phyloP scores from a whole-genome alignment of 2,888 invertebrate species.

The Ligdia adustata region DNA sequence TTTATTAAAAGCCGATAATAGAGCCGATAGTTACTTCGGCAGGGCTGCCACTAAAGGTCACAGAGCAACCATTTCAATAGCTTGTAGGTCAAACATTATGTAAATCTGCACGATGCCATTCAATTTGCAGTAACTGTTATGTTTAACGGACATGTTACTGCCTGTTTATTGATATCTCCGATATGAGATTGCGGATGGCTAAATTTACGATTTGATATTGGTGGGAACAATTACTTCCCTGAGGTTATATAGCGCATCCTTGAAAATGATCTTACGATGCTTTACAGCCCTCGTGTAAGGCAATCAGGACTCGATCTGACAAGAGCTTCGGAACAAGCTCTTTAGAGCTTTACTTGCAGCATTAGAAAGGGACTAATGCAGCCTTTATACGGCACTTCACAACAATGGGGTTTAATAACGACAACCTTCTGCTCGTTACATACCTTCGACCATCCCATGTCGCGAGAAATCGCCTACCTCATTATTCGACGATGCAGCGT shows the following conservation, averaged over 20 bases:
- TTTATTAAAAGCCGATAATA: conserved; percentile 65
- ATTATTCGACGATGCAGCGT: conserved; percentile 60
- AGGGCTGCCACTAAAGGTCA: conserved; percentile 46
- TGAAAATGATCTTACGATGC: neutral
- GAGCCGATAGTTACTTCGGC: conserved; percentile 53
- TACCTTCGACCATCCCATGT: conserved; percentile 62
- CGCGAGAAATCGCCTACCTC: conserved; percentile 62
- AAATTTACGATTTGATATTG: neutral
- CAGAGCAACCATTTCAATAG: conserved; percentile 35
- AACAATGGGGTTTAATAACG: conserved; percentile 74
- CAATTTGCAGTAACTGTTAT: conserved; percentile 30
- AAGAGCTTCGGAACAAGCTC: conserved; percentile 49
- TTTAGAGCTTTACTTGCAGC: conserved; percentile 68
- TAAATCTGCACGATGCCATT: conserved; percentile 30
- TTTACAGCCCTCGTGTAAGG: conserved; percentile 24
- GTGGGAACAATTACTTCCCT: neutral
- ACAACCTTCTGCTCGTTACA: conserved; percentile 67
- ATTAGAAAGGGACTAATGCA: conserved; percentile 64
- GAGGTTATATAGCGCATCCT: neutral
- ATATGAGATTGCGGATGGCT: neutral
- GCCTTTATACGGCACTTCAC: conserved; percentile 68
- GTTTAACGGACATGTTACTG: conserved; percentile 18
- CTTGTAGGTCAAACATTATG: conserved; percentile 35
- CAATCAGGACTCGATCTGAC: conserved; percentile 18
- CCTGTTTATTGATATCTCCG: conserved; percentile 1